Evolutionary conservation across 1,140 invertebrate genomes (phyloP).

Genomic region (Aphidius gifuensis): DNA sequence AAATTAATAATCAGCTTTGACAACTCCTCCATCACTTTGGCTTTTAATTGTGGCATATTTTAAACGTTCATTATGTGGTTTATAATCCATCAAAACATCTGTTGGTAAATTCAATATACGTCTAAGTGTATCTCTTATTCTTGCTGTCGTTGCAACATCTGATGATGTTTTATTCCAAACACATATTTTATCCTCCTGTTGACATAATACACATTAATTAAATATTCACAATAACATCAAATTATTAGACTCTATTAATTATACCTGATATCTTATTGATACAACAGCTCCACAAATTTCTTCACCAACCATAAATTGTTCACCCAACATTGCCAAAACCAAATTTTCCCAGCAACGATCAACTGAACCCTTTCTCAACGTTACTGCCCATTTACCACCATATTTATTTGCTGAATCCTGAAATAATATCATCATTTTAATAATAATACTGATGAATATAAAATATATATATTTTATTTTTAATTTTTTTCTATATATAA

Average conservation of each 20-base stretch:
- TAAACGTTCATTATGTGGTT: conserved; percentile 84
- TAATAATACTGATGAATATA: neutral
- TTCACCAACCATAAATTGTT: conserved; percentile 98
- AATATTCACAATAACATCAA: conserved; percentile 19
- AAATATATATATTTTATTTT: conserved; percentile 5
- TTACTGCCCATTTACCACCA: conserved; percentile 96
- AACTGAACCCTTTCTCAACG: conserved; percentile 90
- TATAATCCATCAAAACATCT: conserved; percentile 94
- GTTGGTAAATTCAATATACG: conserved; percentile 91
- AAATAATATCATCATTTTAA: conserved; percentile 22
- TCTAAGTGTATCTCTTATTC: conserved; percentile 92
- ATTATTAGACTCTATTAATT: conserved; percentile 23
- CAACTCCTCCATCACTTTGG: conserved; percentile 21
- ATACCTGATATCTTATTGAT: conserved; percentile 86
- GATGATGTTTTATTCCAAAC: conserved; percentile 96
- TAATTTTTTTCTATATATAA: neutral
- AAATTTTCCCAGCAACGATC: conserved; percentile 98
- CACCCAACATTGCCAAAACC: conserved; percentile 94
- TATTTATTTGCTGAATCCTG: conserved; percentile 89
- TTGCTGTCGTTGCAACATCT: conserved; percentile 79
- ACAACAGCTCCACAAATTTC: conserved; percentile 98
- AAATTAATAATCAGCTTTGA: conserved; percentile 1
- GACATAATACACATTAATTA: neutral
- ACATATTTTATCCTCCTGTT: conserved; percentile 93
- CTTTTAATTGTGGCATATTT: conserved; percentile 55